Percentiles rank a stretch among this genome's conserved stretches.
phyloP scores from a whole-genome alignment of 1,140 invertebrate genomes.

The Campoletis sonorensis region DNA sequence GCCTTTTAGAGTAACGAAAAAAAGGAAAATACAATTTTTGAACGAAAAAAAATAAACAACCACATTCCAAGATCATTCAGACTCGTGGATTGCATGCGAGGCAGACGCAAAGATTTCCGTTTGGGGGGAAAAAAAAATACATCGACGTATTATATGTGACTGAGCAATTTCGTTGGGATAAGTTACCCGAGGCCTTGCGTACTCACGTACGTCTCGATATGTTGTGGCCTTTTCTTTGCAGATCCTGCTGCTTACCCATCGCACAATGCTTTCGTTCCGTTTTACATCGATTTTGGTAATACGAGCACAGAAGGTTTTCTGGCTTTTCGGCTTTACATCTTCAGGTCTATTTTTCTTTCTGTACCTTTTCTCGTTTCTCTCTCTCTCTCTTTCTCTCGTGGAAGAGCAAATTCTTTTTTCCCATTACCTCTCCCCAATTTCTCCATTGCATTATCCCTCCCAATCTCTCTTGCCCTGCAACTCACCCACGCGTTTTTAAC shows the following conservation, averaged over 20 bases:
- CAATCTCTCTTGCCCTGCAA: constrained; percentile 27
- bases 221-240: constrained; percentile 1
- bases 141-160: not conserved
- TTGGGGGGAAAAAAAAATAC: not conserved
- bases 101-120: not conserved
- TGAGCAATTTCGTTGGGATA: constrained; percentile 4
- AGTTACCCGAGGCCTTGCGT: not conserved
- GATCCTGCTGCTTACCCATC: not conserved
- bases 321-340: not conserved
- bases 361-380: not conserved
- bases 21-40: not conserved
- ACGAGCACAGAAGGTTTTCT: constrained; percentile 1
- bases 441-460: constrained; percentile 29
- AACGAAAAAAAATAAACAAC: too few species aligned
- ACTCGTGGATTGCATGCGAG: too few species aligned
- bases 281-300: constrained; percentile 2
- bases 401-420: constrained; percentile 52
- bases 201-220: constrained; percentile 18
- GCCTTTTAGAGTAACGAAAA: not conserved
- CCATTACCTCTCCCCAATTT: constrained; percentile 54
- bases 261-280: constrained; percentile 30
- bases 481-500: constrained; percentile 53
- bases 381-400: not conserved
- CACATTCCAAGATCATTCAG: not conserved
- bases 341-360: not conserved